Conservation (phyloP, 2,888 invertebrate species). For the Cheilosia vulpina region DNA sequence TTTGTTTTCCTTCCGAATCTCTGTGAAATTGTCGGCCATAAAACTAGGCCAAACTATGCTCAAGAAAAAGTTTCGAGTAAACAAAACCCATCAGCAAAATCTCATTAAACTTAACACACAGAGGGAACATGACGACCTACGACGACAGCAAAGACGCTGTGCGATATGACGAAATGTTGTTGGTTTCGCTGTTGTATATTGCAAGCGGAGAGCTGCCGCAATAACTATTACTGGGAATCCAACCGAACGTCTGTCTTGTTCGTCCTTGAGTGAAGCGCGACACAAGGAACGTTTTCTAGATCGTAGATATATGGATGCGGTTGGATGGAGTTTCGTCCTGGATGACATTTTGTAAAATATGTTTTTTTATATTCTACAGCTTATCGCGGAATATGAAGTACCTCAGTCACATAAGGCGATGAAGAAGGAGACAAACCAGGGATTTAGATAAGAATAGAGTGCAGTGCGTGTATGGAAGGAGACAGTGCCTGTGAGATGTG, state of each 20-base stretch:
- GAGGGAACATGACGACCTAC: neutral
- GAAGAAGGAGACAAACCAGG: neutral
- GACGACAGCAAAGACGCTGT: slow-evolving; percentile 1
- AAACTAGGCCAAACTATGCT: slow-evolving; percentile 70
- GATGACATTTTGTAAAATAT: neutral
- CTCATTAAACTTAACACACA: slow-evolving; percentile 67
- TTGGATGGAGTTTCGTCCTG: slow-evolving; percentile 4
- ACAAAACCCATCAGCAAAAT: slow-evolving; percentile 65
- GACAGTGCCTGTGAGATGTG: neutral
- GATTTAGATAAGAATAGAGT: neutral
- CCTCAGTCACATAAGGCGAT: neutral
- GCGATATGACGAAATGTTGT: slow-evolving; percentile 21
- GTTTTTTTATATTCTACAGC: slow-evolving; percentile 10
- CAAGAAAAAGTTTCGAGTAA: slow-evolving; percentile 51
- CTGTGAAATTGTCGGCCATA: slow-evolving; percentile 32
- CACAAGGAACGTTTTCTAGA: slow-evolving; percentile 57
- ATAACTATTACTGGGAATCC: slow-evolving; percentile 37
- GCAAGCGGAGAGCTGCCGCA: slow-evolving; percentile 35
- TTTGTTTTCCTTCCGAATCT: slow-evolving; percentile 16
- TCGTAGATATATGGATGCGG: slow-evolving; percentile 39
- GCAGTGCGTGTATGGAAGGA: neutral
- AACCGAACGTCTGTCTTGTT: slow-evolving; percentile 1
- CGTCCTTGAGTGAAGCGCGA: slow-evolving; percentile 66
- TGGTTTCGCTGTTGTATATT: slow-evolving; percentile 21
- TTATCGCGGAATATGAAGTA: slow-evolving; percentile 13